phyloP scores from a whole-genome alignment of 2,113 vertebrate genomes.

The Mormyrus lacerda region DNA sequence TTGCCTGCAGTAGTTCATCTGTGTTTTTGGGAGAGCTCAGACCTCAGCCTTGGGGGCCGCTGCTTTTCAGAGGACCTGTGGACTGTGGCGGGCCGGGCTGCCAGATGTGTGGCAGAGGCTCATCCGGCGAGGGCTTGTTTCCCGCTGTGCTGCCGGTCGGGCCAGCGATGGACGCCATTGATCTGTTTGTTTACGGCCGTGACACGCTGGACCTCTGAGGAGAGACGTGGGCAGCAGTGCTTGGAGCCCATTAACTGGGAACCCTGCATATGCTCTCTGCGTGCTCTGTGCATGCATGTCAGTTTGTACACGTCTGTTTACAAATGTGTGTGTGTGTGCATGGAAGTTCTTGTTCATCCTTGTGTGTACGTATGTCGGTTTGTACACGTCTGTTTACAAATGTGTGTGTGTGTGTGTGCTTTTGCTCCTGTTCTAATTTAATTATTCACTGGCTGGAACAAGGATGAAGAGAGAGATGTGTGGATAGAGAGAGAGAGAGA shows the following conservation, averaged over 20 bases:
- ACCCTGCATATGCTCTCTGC: neutral
- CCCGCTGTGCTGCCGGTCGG: neutral
- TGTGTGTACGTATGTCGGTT: no score
- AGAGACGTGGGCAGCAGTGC: neutral
- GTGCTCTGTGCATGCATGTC: neutral
- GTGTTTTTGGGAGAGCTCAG: neutral
- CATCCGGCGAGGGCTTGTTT: neutral
- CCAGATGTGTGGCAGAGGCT: neutral
- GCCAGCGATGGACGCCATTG: neutral
- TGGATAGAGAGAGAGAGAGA: no score
- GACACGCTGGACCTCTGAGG: neutral
- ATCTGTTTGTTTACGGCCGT: neutral
- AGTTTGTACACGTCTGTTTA: neutral
- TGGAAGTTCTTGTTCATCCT: no score
- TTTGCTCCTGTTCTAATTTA: neutral
- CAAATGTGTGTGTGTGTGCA: no score
- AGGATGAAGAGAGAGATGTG: no score
- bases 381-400: no score
- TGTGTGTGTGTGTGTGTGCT: neutral
- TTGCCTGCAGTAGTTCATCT: neutral
- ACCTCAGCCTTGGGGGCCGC: neutral
- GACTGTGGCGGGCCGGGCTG: neutral
- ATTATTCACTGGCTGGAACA: neutral
- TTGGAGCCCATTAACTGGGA: neutral
- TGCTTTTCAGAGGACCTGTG: neutral